These are phyloP conservation scores for Pardosa pseudoannulata DNA, from an alignment of 2,888 invertebrate genomes.

Conservation along the genomic window DNA sequence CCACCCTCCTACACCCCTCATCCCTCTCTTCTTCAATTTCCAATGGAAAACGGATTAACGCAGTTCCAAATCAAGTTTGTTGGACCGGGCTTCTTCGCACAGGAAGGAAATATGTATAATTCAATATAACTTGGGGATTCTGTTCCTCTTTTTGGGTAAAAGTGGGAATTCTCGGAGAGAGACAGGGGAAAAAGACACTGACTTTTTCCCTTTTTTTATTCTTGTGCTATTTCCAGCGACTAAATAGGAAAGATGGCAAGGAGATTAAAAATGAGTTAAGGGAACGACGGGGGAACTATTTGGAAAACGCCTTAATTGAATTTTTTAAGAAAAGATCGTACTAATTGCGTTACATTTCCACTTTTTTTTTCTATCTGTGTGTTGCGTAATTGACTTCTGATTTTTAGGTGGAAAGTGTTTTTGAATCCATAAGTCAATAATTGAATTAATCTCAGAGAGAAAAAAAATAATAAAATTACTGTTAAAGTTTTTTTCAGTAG, in stretches of 20 bases:
- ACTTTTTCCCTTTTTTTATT: background rate
- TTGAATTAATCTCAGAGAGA: background rate
- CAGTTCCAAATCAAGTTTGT: constrained; percentile 35
- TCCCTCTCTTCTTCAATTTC: constrained; percentile 18
- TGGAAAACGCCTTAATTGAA: constrained; percentile 10
- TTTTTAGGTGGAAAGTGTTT: background rate
- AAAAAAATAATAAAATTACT: too few species aligned
- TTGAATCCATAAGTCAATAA: background rate
- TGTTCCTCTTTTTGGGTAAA: constrained; percentile 21
- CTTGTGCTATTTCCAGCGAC: too few species aligned
- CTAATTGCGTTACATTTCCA: background rate
- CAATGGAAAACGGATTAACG: constrained; percentile 57
- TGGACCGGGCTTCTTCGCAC: constrained; percentile 6
- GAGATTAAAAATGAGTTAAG: constrained; percentile 14
- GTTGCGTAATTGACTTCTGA: background rate
- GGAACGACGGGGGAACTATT: background rate
- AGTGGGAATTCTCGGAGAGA: background rate
- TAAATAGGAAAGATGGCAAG: constrained; percentile 5
- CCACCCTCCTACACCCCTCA: too few species aligned
- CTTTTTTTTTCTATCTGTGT: too few species aligned
- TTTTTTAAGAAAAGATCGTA: background rate
- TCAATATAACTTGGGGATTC: constrained; percentile 32
- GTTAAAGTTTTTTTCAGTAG: too few species aligned
- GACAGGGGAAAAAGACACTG: background rate
- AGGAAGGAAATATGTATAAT: constrained; percentile 48